Percentiles rank a stretch among this genome's conserved stretches.
phyloP scores from a whole-genome alignment of 2,888 invertebrate genomes.

The Leptopilina myrica region DNA sequence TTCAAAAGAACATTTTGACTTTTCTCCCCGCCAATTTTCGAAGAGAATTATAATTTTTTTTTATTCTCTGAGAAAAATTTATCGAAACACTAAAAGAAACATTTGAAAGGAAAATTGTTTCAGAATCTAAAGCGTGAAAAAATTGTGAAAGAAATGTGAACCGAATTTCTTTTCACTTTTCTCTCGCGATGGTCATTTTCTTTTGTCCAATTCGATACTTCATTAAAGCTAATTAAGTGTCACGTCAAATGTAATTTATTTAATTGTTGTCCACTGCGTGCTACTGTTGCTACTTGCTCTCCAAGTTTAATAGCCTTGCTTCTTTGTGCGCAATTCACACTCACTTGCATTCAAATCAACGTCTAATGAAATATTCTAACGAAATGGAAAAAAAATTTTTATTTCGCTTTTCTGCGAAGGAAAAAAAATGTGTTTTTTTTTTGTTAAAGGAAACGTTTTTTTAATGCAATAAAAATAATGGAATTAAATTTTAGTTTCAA shows the following conservation, averaged over 20 bases:
- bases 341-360: not conserved
- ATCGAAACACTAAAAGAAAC: no score
- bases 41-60: no score
- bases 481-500: not conserved
- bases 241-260: slow-evolving; percentile 30
- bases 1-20: no score
- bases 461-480: not conserved
- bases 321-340: slow-evolving; percentile 13
- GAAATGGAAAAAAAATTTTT: no score
- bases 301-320: slow-evolving; percentile 25
- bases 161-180: not conserved
- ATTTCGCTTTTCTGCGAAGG: no score
- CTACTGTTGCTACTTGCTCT: not conserved
- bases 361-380: not conserved
- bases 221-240: slow-evolving; percentile 16
- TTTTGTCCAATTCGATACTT: not conserved
- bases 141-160: not conserved
- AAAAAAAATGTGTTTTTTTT: no score
- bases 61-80: no score
- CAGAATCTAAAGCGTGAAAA: no score
- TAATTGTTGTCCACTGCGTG: slow-evolving; percentile 33
- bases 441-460: not conserved
- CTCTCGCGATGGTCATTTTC: not conserved
- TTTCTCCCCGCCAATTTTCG: no score
- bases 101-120: no score